phyloP scores from a whole-genome alignment of 23 tunicate species.

The Trididemnum miniatum region DNA sequence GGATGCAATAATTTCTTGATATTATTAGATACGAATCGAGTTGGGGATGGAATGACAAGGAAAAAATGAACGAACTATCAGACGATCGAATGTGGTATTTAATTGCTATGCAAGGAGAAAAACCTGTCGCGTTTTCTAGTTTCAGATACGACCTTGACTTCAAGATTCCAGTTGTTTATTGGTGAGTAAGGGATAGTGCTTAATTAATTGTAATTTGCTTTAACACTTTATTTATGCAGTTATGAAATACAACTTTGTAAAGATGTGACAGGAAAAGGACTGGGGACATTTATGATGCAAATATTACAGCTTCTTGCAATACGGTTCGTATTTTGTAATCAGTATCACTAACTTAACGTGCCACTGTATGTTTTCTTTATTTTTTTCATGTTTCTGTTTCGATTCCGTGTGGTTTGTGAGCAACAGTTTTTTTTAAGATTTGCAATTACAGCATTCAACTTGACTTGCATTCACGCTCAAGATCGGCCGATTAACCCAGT shows the following conservation, averaged over 20 bases:
- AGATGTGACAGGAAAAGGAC: conserved; percentile 60
- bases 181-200: conserved; percentile 46
- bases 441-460: too few relatives aligned
- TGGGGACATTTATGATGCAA: conserved; percentile 86
- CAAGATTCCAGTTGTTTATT: conserved; percentile 82
- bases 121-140: conserved; percentile 75
- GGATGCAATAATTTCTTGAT: too few relatives aligned
- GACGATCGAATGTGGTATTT: conserved; percentile 66
- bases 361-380: too few relatives aligned
- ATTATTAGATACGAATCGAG: conserved; percentile 55
- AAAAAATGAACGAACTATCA: conserved; percentile 62
- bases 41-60: conserved; percentile 95
- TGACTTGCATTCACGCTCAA: too few relatives aligned
- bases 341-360: too few relatives aligned
- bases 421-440: too few relatives aligned
- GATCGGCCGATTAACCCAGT: too few relatives aligned
- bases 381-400: too few relatives aligned
- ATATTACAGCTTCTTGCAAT: conserved; percentile 78
- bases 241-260: conserved; percentile 75
- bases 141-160: conserved; percentile 91
- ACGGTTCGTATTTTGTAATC: conserved; percentile 53
- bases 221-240: conserved; percentile 34
- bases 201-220: too few relatives aligned
- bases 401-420: too few relatives aligned
- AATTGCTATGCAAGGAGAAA: conserved; percentile 43